These are phyloP conservation scores for Candidula unifasciata DNA, from an alignment of 2,888 invertebrate species.

Conservation along the genomic window DNA sequence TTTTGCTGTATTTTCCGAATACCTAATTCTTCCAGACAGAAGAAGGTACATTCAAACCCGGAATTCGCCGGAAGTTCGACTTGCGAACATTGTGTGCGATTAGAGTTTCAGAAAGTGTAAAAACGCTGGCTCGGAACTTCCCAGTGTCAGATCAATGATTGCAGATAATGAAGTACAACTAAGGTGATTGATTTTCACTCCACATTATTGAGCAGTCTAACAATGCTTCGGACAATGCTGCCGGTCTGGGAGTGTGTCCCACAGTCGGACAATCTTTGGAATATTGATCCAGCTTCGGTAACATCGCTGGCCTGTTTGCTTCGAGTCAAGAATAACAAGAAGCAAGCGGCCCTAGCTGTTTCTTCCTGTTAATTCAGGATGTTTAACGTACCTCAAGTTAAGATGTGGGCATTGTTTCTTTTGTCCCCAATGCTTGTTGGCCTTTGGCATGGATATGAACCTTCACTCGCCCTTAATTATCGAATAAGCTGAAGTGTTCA, in stretches of 20 bases:
- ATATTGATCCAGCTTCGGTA: constrained; percentile 18
- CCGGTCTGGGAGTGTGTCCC: not conserved
- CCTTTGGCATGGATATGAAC: not conserved
- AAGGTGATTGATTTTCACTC: constrained; percentile 42
- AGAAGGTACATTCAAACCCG: too few species aligned
- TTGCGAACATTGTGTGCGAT: not conserved
- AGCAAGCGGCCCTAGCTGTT: not conserved
- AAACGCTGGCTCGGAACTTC: constrained; percentile 13
- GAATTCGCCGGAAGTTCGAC: constrained; percentile 20
- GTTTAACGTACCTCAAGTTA: not conserved
- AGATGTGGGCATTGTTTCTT: not conserved
- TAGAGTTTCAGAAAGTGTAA: constrained; percentile 17
- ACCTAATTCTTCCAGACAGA: not conserved
- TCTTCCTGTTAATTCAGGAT: not conserved
- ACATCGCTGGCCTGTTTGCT: not conserved
- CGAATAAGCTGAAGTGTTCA: not conserved
- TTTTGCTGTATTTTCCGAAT: too few species aligned
- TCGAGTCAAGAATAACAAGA: not conserved
- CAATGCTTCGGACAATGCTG: constrained; percentile 18
- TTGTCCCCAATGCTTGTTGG: not conserved
- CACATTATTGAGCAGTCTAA: constrained; percentile 19
- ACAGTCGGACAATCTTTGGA: not conserved
- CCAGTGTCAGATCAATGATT: constrained; percentile 16
- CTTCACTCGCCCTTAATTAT: not conserved
- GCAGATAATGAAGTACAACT: not conserved